phyloP scores from a whole-genome alignment of 2,888 invertebrate genomes.

The Aphodius sticticus region DNA sequence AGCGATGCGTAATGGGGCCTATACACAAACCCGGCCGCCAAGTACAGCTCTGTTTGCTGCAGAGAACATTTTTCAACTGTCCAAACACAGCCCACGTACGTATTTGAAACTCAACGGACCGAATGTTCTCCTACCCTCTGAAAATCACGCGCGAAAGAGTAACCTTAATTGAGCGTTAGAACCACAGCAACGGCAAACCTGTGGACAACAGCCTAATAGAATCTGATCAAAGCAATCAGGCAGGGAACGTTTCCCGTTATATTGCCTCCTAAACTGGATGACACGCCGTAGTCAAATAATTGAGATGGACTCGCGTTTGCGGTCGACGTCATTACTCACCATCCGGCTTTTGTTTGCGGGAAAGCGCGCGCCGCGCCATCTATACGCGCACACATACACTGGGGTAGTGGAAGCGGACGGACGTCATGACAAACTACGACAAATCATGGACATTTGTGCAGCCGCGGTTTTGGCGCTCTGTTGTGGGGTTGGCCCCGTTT shows the following conservation, averaged over 20 bases:
- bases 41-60: not conserved
- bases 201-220: constrained; percentile 23
- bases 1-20: too few species aligned
- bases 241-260: not conserved
- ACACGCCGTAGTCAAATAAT: not conserved
- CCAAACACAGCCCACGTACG: not conserved
- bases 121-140: not conserved
- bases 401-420: not conserved
- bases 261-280: not conserved
- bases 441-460: not conserved
- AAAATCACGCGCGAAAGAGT: not conserved
- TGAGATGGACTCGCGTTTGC: not conserved
- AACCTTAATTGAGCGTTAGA: not conserved
- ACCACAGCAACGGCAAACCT: not conserved
- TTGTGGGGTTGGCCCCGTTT: not conserved
- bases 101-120: not conserved
- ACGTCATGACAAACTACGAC: not conserved
- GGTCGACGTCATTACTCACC: not conserved
- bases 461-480: not conserved
- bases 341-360: not conserved
- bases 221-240: constrained; percentile 36
- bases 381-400: not conserved
- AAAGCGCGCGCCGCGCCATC: not conserved
- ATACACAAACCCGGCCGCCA: too few species aligned
- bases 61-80: not conserved